Evolutionary conservation across 2,888 invertebrate species (phyloP), one percentile per base, ranked within the genome.

Genomic region (Allacma fusca): DNA sequence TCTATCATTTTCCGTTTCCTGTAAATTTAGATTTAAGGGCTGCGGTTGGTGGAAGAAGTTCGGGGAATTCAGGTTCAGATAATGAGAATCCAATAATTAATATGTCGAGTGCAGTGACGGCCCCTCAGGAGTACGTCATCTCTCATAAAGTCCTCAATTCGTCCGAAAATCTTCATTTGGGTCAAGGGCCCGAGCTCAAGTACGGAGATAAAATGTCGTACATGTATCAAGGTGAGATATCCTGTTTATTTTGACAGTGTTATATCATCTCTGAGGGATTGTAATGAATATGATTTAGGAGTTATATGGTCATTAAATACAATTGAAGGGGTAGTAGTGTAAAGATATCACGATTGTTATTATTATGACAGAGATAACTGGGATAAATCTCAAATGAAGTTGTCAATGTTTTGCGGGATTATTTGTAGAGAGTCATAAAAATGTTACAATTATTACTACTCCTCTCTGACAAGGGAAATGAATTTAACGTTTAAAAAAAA

Each of bases 51-150:
- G 79, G 79, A 7, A 59, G 76, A 43, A 75, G 77, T 64, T 80
- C 78, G 57, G 76, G 79, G 21, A 82, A 81, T 73, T 82, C 82
- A 26, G 83, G 83, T 57, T 83, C 83, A n/a, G 83, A 83, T 78
- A 83, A 83, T 80, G 83, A 83, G 71, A 83, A 80, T 65, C 81
- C 83, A 74, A 74, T 81, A 69, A 80, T 77, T 78, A 82, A 80
- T 78, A 80, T 40, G 76, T 68, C 76, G 43, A 68, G 43, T 72
- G 70, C 69, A 50, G 78, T 71, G 43, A 78, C 76, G 43, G 77
- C 64, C 24, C 74, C 78, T 4, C 79, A 77, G 40, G 78, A 81
- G 73, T 81, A 81, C 29, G 70, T 68, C 69, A 77, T 67, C 77
- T 80, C 76, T 57, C 81, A 75, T 59, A 78, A 83, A 79, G 80